Evolutionary conservation across 1,140 invertebrate genomes (phyloP).

Genomic region (Platorchestia sp.): DNA sequence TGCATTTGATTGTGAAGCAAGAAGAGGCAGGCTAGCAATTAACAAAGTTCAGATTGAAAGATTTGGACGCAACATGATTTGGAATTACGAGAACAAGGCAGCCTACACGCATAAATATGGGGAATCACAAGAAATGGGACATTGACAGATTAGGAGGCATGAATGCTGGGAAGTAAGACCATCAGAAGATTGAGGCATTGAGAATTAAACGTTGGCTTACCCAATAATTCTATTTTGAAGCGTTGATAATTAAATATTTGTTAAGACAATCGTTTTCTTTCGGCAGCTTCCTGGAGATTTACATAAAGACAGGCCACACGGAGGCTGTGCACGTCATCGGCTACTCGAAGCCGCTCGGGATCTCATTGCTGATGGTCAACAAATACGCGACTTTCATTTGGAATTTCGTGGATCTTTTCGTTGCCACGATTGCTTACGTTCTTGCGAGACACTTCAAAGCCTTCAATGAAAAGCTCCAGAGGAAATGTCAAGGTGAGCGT

Average conservation of each 20-base stretch:
- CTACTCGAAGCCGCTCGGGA: constrained; percentile 52
- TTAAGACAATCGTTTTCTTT: not conserved
- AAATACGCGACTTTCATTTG: constrained; percentile 63
- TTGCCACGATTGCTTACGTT: constrained; percentile 57
- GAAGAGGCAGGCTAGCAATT: not conserved
- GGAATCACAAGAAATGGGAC: not conserved
- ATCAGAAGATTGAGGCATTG: no score
- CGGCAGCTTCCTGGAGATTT: constrained; percentile 59
- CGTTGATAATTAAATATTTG: not conserved
- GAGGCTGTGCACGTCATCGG: constrained; percentile 53
- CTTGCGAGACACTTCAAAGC: constrained; percentile 55
- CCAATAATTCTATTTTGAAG: not conserved
- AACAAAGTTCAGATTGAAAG: no score
- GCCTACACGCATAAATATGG: not conserved
- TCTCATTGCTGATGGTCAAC: constrained; percentile 60
- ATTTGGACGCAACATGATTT: no score
- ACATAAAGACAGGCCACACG: constrained; percentile 56
- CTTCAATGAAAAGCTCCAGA: constrained; percentile 51
- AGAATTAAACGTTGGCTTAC: not conserved
- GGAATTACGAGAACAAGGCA: not conserved
- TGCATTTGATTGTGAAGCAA: not conserved
- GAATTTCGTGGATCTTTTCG: constrained; percentile 61
- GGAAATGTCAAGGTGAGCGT: not conserved
- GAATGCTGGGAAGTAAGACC: no score
- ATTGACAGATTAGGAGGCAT: no score